Percentiles rank a stretch among this genome's conserved stretches.
These are phyloP conservation scores for Nothobranchius furzeri DNA, from an alignment of 2,113 vertebrate genomes.

Conservation along the genomic window DNA sequence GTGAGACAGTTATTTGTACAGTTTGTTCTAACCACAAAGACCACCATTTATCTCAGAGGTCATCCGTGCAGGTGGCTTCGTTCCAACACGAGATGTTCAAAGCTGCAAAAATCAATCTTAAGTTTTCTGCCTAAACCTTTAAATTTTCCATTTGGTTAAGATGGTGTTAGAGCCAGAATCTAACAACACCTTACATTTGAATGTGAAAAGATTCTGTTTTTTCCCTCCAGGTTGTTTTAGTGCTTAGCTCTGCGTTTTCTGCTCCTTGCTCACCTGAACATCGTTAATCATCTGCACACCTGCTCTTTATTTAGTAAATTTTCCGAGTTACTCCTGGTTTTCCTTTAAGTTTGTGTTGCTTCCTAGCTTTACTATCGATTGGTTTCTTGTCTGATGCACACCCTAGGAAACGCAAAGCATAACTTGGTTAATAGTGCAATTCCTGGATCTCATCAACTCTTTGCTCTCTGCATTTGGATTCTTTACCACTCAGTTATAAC, in stretches of 20 bases:
- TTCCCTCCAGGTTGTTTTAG: background rate
- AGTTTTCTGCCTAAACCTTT: background rate
- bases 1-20: conserved; percentile 28
- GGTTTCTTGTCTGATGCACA: background rate
- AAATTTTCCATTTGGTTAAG: background rate
- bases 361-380: background rate
- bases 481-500: background rate
- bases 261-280: background rate
- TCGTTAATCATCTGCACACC: background rate
- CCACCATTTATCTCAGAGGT: background rate
- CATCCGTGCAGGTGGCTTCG: conserved; percentile 39
- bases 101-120: conserved; percentile 8
- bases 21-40: conserved; percentile 37
- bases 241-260: background rate
- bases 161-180: background rate
- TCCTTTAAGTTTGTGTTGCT: background rate
- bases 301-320: background rate
- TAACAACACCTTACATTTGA: background rate
- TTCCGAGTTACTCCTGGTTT: background rate
- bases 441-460: too few species aligned
- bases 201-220: background rate
- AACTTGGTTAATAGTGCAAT: too few species aligned
- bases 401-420: too few species aligned
- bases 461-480: background rate
- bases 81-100: conserved; percentile 16